A percentile compares a stretch with the other conserved stretches of the same genome.
Conservation (phyloP, 2,113 vertebrate species). For the Myiagra hebetior region DNA sequence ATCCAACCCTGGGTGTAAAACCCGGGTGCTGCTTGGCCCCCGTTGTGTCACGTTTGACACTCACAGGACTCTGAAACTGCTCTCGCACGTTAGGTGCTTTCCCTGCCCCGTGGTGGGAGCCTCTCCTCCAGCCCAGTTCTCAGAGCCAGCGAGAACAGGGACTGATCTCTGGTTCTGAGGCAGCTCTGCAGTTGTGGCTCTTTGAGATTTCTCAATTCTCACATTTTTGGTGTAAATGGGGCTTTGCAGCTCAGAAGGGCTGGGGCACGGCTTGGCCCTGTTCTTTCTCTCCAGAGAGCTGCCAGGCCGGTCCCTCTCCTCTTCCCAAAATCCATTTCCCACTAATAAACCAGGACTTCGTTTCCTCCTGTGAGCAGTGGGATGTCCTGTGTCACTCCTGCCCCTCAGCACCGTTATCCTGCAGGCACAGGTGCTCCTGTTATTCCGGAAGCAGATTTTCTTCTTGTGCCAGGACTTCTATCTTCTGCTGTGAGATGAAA, state of each 20-base stretch:
- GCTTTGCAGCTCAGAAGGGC: not conserved
- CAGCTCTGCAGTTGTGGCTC: not conserved
- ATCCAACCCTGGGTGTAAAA: not conserved
- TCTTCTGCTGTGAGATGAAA: not conserved
- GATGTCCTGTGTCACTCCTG: not conserved
- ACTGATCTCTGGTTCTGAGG: not conserved
- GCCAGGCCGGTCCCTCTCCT: not conserved
- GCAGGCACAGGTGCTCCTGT: too few relatives aligned
- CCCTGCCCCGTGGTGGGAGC: not conserved
- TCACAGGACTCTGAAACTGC: not conserved
- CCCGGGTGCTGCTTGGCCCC: not conserved
- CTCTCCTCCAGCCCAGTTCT: not conserved
- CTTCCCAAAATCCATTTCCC: not conserved
- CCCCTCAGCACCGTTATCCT: not conserved
- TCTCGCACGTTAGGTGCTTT: not conserved
- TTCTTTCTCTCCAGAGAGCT: not conserved
- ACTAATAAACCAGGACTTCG: not conserved
- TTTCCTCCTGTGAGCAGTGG: not conserved
- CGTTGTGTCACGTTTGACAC: not conserved
- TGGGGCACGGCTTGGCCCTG: not conserved
- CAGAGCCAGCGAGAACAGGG: not conserved
- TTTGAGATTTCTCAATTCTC: not conserved
- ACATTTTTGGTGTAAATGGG: not conserved
- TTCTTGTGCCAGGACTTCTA: not conserved
- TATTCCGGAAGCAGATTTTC: not conserved